Evolutionary conservation across 1,140 invertebrate species (phyloP).

Genomic region (Leptoteleia sp.): DNA sequence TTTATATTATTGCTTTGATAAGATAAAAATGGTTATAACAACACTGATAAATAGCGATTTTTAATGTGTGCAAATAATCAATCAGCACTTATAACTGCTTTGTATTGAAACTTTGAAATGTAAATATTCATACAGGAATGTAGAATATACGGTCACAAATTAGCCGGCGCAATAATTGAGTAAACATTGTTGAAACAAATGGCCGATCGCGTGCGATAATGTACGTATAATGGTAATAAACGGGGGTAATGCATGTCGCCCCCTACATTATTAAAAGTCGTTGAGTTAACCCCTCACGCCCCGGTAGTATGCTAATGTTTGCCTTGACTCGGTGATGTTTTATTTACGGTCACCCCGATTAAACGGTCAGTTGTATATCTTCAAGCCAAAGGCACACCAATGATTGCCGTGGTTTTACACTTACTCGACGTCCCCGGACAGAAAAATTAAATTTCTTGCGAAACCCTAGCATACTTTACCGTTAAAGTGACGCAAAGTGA

Average conservation of each 20-base stretch:
- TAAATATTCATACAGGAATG: too few relatives aligned
- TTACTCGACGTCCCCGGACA: conserved; percentile 32
- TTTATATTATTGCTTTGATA: too few relatives aligned
- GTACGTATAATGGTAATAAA: conserved; percentile 1
- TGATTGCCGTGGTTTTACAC: conserved; percentile 21
- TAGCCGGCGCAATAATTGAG: conserved; percentile 5
- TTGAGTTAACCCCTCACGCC: conserved; percentile 1
- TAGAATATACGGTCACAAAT: too few relatives aligned
- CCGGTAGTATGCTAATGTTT: conserved; percentile 70
- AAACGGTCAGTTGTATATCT: conserved; percentile 45
- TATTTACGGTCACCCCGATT: conserved; percentile 51
- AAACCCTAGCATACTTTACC: conserved; percentile 30
- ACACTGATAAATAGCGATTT: too few relatives aligned
- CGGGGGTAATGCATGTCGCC: conserved; percentile 19
- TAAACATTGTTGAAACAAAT: conserved; percentile 20
- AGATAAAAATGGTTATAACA: too few relatives aligned
- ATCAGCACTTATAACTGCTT: too few relatives aligned
- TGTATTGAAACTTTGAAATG: too few relatives aligned
- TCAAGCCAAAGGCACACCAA: conserved; percentile 23
- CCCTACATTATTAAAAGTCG: conserved; percentile 24
- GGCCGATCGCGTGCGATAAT: conserved; percentile 36
- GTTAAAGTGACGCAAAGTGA: conserved; percentile 46
- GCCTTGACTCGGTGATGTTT: conserved; percentile 64
- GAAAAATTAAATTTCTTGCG: conserved; percentile 36
- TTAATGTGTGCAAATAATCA: too few relatives aligned